Conservation (phyloP, 92 coral and sea anemone species). For the Isaurus tuberculatus region DNA sequence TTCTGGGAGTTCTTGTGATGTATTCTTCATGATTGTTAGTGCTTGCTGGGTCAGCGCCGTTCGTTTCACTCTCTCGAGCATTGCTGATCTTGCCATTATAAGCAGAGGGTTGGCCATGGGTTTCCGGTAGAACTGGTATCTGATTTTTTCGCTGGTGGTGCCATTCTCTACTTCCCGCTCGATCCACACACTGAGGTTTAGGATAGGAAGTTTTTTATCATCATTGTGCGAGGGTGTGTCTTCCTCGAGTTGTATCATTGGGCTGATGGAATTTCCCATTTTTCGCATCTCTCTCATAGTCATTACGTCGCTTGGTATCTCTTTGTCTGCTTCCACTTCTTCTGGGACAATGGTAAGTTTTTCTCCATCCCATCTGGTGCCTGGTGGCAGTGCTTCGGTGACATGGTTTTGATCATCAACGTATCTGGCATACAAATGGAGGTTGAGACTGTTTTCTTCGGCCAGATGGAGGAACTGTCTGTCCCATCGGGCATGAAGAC, state of each 20-base stretch:
- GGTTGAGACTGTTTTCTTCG: slow-evolving; percentile 24
- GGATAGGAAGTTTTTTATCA: not conserved
- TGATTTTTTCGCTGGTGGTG: slow-evolving; percentile 8
- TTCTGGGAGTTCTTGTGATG: not conserved
- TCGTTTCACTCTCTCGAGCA: slow-evolving; percentile 1
- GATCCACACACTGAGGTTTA: slow-evolving; percentile 14
- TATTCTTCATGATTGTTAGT: not conserved
- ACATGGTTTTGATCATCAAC: slow-evolving; percentile 30
- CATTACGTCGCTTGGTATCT: not conserved
- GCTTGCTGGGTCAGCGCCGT: slow-evolving; percentile 7
- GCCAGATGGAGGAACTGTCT: slow-evolving; percentile 31
- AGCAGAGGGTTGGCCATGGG: slow-evolving; percentile 10
- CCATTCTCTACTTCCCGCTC: slow-evolving; percentile 1
- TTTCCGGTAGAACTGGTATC: not conserved
- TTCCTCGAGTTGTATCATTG: not conserved
- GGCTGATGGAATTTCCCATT: slow-evolving; percentile 1
- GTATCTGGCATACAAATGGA: slow-evolving; percentile 32
- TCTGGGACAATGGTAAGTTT: slow-evolving; percentile 17
- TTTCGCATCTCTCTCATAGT: slow-evolving; percentile 9
- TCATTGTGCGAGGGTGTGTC: slow-evolving; percentile 9
- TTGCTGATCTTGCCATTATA: slow-evolving; percentile 22
- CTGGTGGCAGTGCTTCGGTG: slow-evolving; percentile 10
- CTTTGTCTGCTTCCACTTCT: slow-evolving; percentile 7
- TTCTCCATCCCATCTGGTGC: slow-evolving; percentile 13
- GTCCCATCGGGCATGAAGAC: slow-evolving; percentile 49